Base-by-base conservation (phyloP, 2,888 invertebrate species). In the Caenorhabditis sp. region DNA sequence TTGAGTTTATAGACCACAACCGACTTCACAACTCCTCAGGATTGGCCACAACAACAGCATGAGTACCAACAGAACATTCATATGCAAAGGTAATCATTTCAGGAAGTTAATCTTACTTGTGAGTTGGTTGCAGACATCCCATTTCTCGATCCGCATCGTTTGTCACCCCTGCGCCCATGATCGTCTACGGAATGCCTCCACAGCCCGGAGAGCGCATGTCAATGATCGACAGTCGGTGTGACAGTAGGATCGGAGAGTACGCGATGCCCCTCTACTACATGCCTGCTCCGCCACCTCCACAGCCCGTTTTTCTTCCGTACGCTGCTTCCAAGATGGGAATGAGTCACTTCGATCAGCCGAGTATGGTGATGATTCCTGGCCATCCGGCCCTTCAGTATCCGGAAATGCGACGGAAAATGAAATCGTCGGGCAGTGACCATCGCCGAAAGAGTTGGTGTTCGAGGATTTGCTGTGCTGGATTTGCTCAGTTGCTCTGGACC, bases 401-500 rank as follows among this genome's bases (percentile, higher is more conserved):
- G 7, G 65, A 65, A 17, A 56, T 59, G 46, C 20, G 53, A 22
- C 41, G 71, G 5, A 63, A 76, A 20, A 76, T 65, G 65, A 59
- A 70, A 32, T 63, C 65, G n/a, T 56, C 55, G 17, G 56, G 32
- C 15, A 63, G 65, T 13, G 30, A 58, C 13, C 56, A 50, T 9
- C 11, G 66, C 17, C 13, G 56, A 27, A 41, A 48, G 32, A 41
- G 53, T 0, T 76, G 63, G 65, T 76, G 76, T 15, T 70, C 70
- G 13, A 37, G 65, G 20, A 83, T 81, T 37, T 85, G 85, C 50
- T 85, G 85, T 61, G 83, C 79, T 7, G 85, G 85, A 27, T 79
- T 83, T 20, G 85, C 85, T 13, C 80, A 85, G 48, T 39, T 85
- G 13, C 63, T 85, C 13, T 85, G 85, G 85, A 76, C 79, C 11